Percentiles rank a stretch among this genome's conserved stretches.
These are phyloP conservation scores for Thalassaphorura encarpata DNA, from an alignment of 1,140 invertebrate genomes.

Conservation along the genomic window DNA sequence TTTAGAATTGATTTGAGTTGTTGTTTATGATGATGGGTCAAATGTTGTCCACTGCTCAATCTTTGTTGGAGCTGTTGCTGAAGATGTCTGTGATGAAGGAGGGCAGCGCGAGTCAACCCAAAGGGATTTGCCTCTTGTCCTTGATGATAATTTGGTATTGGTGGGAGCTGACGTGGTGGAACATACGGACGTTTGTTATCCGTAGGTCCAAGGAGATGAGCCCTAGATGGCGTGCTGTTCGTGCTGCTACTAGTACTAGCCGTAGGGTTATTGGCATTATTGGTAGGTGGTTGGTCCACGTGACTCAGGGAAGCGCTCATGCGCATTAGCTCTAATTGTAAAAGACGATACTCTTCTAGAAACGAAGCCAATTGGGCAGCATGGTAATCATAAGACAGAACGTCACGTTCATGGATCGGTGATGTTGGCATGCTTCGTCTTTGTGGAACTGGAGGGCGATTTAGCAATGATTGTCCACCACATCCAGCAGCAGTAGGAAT, in stretches of 20 bases:
- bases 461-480: not conserved
- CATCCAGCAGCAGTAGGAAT: too few relatives aligned
- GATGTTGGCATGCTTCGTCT: conserved; percentile 37
- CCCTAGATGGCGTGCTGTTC: too few relatives aligned
- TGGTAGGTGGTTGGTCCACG: not conserved
- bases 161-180: too few relatives aligned
- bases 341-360: conserved; percentile 59
- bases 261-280: not conserved
- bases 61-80: too few relatives aligned
- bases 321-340: conserved; percentile 60
- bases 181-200: too few relatives aligned
- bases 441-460: conserved; percentile 11
- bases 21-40: too few relatives aligned
- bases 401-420: conserved; percentile 28
- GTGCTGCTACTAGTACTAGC: not conserved
- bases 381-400: conserved; percentile 55
- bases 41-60: too few relatives aligned
- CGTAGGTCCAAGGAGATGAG: too few relatives aligned
- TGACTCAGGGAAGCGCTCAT: conserved; percentile 44
- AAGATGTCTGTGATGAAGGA: too few relatives aligned
- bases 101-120: too few relatives aligned
- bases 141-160: too few relatives aligned
- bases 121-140: too few relatives aligned
- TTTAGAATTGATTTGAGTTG: conserved; percentile 30
- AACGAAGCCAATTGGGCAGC: conserved; percentile 63